Base-by-base conservation (phyloP, 2,888 invertebrate species). In the Drosophila peninsularis region DNA sequence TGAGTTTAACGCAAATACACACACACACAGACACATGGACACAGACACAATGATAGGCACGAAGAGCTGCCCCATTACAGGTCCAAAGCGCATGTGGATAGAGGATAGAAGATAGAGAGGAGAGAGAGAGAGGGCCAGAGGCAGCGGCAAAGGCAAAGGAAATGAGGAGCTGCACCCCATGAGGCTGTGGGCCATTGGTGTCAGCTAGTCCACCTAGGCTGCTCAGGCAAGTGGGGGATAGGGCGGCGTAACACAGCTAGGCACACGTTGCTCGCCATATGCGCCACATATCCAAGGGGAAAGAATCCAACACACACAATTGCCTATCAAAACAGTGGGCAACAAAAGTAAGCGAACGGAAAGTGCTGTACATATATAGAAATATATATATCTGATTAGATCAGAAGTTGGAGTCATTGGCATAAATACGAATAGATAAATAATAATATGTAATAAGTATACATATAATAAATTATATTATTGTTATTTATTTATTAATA, bases 191-290 rank as follows among this genome's bases (percentile, higher is more conserved):
- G 39, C 30, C 19, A 19, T 6, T 58, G 62, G 42, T 45, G 45
- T 27, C 45, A 45, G 45, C 45, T 30, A 30, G 45, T 47, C 45
- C 45, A 47, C 45, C 44, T 39, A 63, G 41, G 17, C 30, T 6
- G 19, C 9, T 7, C 19, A 9, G 30, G 14, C 19, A 9, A n/a
- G 17, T 17, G 32, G 7, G 14, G 27, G 17, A 10, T 11, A 19
- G 41, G 45, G 42, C 44, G 6, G 27, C 17, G 55, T 17, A 47
- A n/a, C 42, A 17, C 45, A 45, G 64, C 60, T 53, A 30, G 77
- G 77, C 85, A 80, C 79, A 79, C 79, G 70, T 74, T 84, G 71
- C 49, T 50, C 50, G 85, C 77, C 82, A 82, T 77, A 77, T 84
- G 82, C 70, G 72, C 54, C 66, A 65, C 53, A 70, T 50, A 62